A percentile compares a stretch with the other conserved stretches of the same genome.
These are phyloP conservation scores for Drosophila robusta DNA, from an alignment of 2,888 invertebrate species.

Conservation along the genomic window DNA sequence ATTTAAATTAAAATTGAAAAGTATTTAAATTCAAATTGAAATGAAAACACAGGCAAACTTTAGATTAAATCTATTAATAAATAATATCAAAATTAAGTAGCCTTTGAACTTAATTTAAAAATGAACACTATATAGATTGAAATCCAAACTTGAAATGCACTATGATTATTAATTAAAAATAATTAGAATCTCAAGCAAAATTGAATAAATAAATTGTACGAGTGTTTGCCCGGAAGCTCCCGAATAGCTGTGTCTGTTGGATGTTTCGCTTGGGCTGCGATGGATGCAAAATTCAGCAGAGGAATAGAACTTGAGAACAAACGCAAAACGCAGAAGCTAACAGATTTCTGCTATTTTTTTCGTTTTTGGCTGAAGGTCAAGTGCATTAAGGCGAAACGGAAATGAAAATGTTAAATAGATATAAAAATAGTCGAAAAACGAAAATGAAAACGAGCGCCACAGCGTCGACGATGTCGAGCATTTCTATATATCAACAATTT, in stretches of 20 bases:
- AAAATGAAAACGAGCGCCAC: conserved; percentile 32
- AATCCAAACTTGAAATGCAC: conserved; percentile 6
- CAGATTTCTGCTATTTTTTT: conserved; percentile 9
- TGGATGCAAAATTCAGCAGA: conserved; percentile 19
- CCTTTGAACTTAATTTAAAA: too few relatives aligned
- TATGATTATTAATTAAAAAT: conserved; percentile 16
- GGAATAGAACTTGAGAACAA: conserved; percentile 45
- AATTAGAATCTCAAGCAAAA: neutral
- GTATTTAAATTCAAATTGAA: too few relatives aligned
- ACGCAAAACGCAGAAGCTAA: conserved; percentile 14
- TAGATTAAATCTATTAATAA: too few relatives aligned
- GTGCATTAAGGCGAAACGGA: conserved; percentile 81
- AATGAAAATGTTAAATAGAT: conserved; percentile 72
- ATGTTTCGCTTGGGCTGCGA: conserved; percentile 43
- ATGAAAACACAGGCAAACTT: too few relatives aligned
- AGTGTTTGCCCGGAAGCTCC: conserved; percentile 29
- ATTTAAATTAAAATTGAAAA: neutral
- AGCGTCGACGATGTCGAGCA: conserved; percentile 24
- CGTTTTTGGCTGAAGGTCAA: conserved; percentile 67
- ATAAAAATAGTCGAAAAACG: conserved; percentile 61
- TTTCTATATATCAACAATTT: conserved; percentile 31
- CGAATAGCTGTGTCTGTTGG: conserved; percentile 1
- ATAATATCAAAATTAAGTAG: too few relatives aligned
- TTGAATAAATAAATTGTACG: neutral
- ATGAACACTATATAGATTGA: neutral